Conservation (phyloP, 2,888 invertebrate species). For the Spodoptera littoralis region DNA sequence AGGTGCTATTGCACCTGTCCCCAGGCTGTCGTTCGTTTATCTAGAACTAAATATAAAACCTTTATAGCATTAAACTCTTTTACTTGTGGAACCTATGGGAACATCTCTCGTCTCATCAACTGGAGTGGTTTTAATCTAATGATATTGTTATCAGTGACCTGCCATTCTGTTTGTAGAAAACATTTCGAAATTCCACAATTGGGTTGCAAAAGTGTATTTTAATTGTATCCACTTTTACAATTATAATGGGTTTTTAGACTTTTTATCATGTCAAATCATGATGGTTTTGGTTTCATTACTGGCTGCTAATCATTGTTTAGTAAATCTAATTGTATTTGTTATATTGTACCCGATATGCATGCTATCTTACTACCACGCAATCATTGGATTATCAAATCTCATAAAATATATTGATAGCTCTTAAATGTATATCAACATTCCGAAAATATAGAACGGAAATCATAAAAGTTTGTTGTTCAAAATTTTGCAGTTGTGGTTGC, state of each 20-base stretch:
- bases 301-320: no score
- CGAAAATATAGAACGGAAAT: slow-evolving; percentile 16
- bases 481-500: slow-evolving; percentile 25
- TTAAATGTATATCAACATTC: no score
- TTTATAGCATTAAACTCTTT: slow-evolving; percentile 15
- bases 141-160: no score
- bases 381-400: neutral
- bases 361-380: slow-evolving; percentile 4
- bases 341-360: no score
- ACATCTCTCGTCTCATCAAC: slow-evolving; percentile 6
- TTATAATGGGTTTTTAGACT: no score
- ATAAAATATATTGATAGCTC: no score
- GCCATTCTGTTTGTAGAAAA: no score
- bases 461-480: slow-evolving; percentile 12
- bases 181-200: neutral
- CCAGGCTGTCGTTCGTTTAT: neutral
- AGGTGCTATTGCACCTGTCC: slow-evolving; percentile 2
- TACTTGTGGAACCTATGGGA: slow-evolving; percentile 1
- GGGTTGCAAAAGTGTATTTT: neutral
- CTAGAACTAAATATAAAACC: slow-evolving; percentile 16
- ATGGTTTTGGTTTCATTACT: no score
- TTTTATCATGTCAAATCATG: no score
- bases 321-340: no score
- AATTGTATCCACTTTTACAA: no score
- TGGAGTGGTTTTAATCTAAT: slow-evolving; percentile 18